phyloP scores from a whole-genome alignment of 2,113 vertebrate species.

The Pachycephala philippinensis region DNA sequence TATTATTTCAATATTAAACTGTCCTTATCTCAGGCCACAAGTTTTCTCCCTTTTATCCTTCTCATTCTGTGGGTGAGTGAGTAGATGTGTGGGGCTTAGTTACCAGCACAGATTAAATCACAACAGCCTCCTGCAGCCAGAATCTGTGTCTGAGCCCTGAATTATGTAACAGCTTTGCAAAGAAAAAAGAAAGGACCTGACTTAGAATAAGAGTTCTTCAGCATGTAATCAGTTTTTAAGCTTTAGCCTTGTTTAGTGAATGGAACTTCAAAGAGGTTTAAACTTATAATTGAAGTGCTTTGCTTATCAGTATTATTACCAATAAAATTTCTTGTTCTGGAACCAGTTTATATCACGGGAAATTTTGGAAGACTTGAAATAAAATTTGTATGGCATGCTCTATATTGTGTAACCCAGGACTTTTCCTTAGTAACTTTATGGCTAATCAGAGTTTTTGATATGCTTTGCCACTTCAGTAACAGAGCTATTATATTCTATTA shows the following conservation, averaged over 20 bases:
- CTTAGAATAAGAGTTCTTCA: background rate
- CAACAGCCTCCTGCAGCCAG: background rate
- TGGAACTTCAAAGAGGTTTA: background rate
- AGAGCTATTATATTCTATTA: background rate
- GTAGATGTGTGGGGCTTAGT: background rate
- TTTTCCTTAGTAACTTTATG: background rate
- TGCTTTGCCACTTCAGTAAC: background rate
- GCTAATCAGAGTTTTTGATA: background rate
- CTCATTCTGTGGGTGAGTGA: background rate
- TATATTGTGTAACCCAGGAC: background rate
- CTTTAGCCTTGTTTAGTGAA: background rate
- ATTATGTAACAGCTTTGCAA: background rate
- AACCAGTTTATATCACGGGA: background rate
- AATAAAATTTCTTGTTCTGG: background rate
- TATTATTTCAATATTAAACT: background rate
- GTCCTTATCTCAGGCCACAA: background rate
- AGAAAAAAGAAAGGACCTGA: background rate
- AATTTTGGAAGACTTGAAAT: background rate
- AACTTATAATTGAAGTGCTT: background rate
- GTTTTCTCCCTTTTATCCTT: background rate
- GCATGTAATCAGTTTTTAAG: background rate
- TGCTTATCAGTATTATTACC: background rate
- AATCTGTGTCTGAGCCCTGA: background rate
- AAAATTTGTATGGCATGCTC: background rate
- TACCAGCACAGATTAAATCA: background rate